These are phyloP conservation scores for Eolophus roseicapilla DNA, from an alignment of 2,113 vertebrate genomes.

Conservation along the genomic window DNA sequence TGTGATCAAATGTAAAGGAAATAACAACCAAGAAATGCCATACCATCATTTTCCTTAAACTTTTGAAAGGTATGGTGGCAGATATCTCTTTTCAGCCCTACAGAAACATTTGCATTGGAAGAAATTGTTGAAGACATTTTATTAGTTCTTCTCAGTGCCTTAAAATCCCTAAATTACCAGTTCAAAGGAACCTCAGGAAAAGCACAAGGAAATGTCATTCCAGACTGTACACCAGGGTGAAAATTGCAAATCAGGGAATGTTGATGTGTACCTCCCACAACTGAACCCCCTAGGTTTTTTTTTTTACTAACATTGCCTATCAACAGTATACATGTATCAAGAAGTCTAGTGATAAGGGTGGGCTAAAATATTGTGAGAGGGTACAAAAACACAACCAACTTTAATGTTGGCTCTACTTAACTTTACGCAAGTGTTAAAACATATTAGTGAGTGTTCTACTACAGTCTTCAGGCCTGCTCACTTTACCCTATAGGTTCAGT, in stretches of 20 bases:
- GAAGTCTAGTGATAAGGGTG: neutral
- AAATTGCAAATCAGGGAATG: neutral
- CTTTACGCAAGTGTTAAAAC: neutral
- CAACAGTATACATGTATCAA: neutral
- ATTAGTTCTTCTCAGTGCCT: neutral
- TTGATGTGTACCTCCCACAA: neutral
- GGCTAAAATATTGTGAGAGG: neutral
- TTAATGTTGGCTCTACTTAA: neutral
- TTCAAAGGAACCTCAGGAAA: neutral
- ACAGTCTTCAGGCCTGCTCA: neutral
- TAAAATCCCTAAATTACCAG: neutral
- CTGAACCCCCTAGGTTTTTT: rapidly evolving
- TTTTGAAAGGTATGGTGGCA: neutral
- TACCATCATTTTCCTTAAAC: neutral
- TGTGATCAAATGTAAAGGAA: neutral
- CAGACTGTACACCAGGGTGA: neutral
- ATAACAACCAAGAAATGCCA: neutral
- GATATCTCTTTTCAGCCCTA: neutral
- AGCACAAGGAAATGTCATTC: neutral
- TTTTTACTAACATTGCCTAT: neutral
- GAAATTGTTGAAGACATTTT: neutral
- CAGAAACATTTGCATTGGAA: neutral
- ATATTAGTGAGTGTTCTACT: neutral
- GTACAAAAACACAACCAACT: neutral
- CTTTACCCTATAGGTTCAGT: neutral